Percentiles rank a stretch among this genome's conserved stretches.
phyloP scores from a whole-genome alignment of 1,140 invertebrate species.

The Gryllus bimaculatus region DNA sequence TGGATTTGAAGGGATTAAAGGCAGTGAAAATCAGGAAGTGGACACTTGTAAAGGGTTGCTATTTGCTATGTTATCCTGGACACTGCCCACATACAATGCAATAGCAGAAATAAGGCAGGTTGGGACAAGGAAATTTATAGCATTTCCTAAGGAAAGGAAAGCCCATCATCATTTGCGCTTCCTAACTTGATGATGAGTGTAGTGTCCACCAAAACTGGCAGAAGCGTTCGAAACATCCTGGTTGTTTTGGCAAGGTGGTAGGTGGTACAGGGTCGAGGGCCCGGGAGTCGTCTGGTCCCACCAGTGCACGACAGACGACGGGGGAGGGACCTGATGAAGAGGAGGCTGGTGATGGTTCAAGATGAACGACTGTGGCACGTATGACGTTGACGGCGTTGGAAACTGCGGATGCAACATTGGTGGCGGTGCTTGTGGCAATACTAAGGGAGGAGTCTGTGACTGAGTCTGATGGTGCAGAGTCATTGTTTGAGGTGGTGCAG shows the following conservation, averaged over 20 bases:
- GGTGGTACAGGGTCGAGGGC: conserved; percentile 16
- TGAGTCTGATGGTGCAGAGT: conserved; percentile 11
- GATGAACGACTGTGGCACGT: conserved; percentile 17
- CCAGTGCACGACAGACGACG: conserved; percentile 17
- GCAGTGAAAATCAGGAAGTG: neutral
- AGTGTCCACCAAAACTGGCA: conserved; percentile 13
- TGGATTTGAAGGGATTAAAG: neutral
- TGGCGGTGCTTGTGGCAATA: conserved; percentile 13
- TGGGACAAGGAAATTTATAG: neutral
- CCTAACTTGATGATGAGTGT: conserved; percentile 18
- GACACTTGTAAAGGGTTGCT: neutral
- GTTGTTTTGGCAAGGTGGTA: conserved; percentile 5
- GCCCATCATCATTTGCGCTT: conserved; percentile 17
- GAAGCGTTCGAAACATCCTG: conserved; percentile 14
- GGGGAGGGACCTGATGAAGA: conserved; percentile 17
- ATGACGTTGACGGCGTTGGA: conserved; percentile 17
- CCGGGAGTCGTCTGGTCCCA: conserved; percentile 16
- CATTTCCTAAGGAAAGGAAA: neutral
- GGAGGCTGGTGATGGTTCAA: conserved; percentile 14
- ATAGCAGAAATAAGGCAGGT: conserved; percentile 6
- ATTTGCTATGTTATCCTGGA: neutral
- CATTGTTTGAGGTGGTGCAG: conserved; percentile 13
- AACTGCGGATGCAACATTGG: conserved; percentile 10
- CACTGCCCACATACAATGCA: neutral
- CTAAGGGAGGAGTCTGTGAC: conserved; percentile 3